A percentile compares a stretch with the other conserved stretches of the same genome.
phyloP scores from a whole-genome alignment of 2,113 vertebrate genomes.

The Peromyscus californicus region DNA sequence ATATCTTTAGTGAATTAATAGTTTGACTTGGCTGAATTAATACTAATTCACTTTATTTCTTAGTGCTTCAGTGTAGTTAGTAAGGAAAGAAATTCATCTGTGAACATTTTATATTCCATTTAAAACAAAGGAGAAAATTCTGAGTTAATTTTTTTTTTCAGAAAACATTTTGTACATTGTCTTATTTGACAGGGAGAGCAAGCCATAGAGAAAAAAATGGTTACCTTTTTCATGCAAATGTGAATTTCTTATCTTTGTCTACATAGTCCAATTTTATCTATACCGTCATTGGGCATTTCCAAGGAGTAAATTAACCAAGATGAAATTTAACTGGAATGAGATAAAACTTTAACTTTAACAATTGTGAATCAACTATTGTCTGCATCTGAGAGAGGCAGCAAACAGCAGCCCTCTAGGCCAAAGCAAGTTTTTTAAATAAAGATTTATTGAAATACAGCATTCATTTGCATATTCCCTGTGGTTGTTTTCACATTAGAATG shows the following conservation, averaged over 20 bases:
- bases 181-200: slow-evolving; percentile 45
- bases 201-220: background rate
- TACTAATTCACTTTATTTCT: background rate
- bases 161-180: slow-evolving; percentile 8
- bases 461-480: background rate
- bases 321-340: background rate
- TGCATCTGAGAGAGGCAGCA: background rate
- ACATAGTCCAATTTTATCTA: background rate
- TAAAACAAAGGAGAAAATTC: background rate
- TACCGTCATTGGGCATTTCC: background rate
- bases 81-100: slow-evolving; percentile 1
- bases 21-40: slow-evolving; percentile 18
- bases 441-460: background rate
- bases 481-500: background rate
- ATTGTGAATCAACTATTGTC: background rate
- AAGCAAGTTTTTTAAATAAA: background rate
- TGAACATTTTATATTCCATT: background rate
- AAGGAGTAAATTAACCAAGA: background rate
- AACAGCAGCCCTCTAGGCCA: background rate
- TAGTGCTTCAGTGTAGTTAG: background rate
- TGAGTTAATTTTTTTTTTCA: background rate
- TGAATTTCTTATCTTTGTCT: background rate
- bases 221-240: slow-evolving; percentile 47
- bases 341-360: background rate
- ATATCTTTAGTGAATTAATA: slow-evolving; percentile 57